These are phyloP conservation scores for Spialia ferax DNA, from an alignment of 2,888 invertebrate species.

Conservation along the genomic window DNA sequence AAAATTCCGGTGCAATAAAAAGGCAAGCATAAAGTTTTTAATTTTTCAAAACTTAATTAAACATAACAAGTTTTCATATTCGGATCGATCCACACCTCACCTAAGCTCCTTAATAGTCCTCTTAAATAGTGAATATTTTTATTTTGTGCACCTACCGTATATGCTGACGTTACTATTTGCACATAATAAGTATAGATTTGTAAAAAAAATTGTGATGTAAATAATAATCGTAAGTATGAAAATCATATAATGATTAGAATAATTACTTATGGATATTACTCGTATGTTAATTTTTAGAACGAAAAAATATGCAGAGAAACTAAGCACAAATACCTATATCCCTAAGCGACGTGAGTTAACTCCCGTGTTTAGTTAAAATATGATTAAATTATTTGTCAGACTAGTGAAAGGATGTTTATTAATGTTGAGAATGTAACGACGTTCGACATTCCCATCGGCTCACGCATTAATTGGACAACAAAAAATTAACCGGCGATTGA, in stretches of 20 bases:
- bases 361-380: constrained; percentile 18
- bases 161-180: too few relatives aligned
- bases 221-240: too few relatives aligned
- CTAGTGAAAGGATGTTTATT: constrained; percentile 33
- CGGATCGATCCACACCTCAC: not conserved
- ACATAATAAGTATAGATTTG: too few relatives aligned
- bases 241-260: too few relatives aligned
- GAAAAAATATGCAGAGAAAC: too few relatives aligned
- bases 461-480: constrained; percentile 52
- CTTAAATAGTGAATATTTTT: too few relatives aligned
- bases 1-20: constrained; percentile 46
- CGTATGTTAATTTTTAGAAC: too few relatives aligned
- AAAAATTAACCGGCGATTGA: constrained; percentile 60
- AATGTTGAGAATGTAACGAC: constrained; percentile 36
- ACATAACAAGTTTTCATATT: constrained; percentile 33
- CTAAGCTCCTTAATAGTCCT: not conserved
- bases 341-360: not conserved
- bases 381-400: constrained; percentile 38
- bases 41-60: constrained; percentile 44
- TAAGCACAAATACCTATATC: too few relatives aligned
- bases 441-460: constrained; percentile 38
- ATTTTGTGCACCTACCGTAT: too few relatives aligned
- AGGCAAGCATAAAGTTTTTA: constrained; percentile 44
- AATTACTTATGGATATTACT: too few relatives aligned
- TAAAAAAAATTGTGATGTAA: too few relatives aligned